Base-by-base conservation (phyloP, 2,113 vertebrate genomes). In the Leiothrix lutea region DNA sequence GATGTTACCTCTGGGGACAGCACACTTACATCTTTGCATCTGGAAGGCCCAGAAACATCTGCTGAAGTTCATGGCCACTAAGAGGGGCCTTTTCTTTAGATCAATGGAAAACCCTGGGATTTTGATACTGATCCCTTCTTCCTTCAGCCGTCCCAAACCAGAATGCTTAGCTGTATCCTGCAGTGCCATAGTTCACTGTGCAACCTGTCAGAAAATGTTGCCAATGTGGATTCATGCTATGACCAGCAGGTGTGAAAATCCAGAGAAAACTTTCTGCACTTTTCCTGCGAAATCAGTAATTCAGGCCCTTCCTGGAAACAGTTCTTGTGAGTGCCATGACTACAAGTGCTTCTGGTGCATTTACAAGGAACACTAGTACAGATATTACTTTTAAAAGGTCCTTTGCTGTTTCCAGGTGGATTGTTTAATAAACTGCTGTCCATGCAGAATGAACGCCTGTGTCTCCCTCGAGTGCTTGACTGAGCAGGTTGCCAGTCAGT, bases 151-250 rank as follows among this genome's bases (percentile, higher is more conserved):
- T n/a, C 14, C 51, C 87, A 92, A 85, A 74, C 6, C 36, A 78
- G 62, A 65, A 9, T 9, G 51, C 22, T 74, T 54, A 26, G 45
- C 35, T n/a, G 28, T 50, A 53, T 44, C 54, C 45, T 69, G 25
- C n/a, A 19, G 25, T 79, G 48, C 57, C 45, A 29, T 8, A 20
- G 24, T 1, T 9, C 48, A 57, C 20, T 0, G 0, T 51, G 35
- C 35, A 64, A 25, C 6, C 25, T 6, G 8, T 50, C 23, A 61
- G 66, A 67, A 74, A 72, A 16, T 35, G 20, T 26, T 45, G 19
- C 21, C 71, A 53, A 8, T 12, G 14, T 64, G 40, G 62, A 61
- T 66, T 53, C 58, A 31, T 42, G 18, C 14, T 0, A 0, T 58
- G 19, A 14, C 29, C 36, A 75, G 29, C 31, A 47, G 33, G 33